Percentiles rank a stretch among this genome's conserved stretches.
Evolutionary conservation across 2,113 vertebrate genomes (phyloP).

Genomic region (Colius striatus): DNA sequence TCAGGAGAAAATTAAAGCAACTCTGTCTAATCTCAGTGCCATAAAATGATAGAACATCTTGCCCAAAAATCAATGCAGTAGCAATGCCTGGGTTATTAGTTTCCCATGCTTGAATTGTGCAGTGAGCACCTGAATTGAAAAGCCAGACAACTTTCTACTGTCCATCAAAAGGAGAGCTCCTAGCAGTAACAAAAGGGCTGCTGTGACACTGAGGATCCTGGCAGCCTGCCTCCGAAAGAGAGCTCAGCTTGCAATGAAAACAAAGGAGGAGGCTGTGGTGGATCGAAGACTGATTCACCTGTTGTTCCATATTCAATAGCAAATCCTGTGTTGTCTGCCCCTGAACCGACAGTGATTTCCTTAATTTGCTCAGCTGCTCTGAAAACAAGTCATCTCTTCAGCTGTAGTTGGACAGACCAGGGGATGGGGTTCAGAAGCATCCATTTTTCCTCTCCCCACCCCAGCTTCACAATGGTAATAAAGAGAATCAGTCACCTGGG

Average conservation of each 20-base stretch:
- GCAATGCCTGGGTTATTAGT: background rate
- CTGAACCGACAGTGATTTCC: background rate
- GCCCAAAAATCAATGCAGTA: conserved; percentile 12
- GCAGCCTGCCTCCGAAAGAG: background rate
- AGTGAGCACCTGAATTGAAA: background rate
- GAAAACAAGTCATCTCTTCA: background rate
- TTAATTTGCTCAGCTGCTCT: background rate
- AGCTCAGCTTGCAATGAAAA: background rate
- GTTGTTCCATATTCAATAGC: background rate
- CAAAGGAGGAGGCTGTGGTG: background rate
- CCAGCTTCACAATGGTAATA: background rate
- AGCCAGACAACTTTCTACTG: background rate
- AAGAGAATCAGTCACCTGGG: background rate
- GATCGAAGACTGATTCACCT: background rate
- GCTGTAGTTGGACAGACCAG: background rate
- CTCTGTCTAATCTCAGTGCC: background rate
- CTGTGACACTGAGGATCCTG: background rate
- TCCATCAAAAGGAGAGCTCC: background rate
- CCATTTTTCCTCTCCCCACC: background rate
- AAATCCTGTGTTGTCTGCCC: background rate
- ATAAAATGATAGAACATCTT: background rate
- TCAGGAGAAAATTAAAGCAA: conserved; percentile 12
- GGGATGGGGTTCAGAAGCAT: background rate
- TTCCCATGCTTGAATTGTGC: background rate
- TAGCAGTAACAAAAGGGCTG: background rate